Percentiles rank a stretch among this genome's conserved stretches.
Conservation (phyloP, 2,888 invertebrate genomes). For the Agonopterix alstromeriana region DNA sequence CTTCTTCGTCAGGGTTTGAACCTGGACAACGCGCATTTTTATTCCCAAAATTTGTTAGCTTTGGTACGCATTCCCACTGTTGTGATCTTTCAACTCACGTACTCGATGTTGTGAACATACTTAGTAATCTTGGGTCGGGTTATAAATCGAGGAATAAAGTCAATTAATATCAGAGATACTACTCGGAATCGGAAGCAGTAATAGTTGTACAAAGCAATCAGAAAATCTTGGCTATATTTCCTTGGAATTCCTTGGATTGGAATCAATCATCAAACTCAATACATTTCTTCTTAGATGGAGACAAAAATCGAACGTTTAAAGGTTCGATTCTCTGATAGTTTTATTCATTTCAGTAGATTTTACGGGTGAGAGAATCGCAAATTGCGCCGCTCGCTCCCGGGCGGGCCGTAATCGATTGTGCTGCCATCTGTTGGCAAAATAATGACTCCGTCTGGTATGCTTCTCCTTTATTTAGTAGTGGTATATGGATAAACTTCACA, state of each 20-base stretch:
- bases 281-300: conserved; percentile 20
- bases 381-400: conserved; percentile 60
- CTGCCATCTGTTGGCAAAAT: conserved; percentile 74
- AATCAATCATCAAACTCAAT: conserved; percentile 8
- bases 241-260: too few species aligned
- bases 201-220: too few species aligned
- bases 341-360: conserved; percentile 74
- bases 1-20: too few species aligned
- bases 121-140: too few species aligned
- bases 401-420: conserved; percentile 64
- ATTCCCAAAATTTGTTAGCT: too few species aligned
- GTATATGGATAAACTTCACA: conserved; percentile 28
- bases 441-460: conserved; percentile 70
- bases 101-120: too few species aligned
- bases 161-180: too few species aligned
- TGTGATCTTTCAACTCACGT: background rate
- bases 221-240: too few species aligned
- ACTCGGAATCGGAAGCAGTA: too few species aligned
- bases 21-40: too few species aligned
- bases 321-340: conserved; percentile 60
- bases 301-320: conserved; percentile 41
- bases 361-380: conserved; percentile 63
- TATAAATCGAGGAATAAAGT: too few species aligned
- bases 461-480: conserved; percentile 40
- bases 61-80: too few species aligned